phyloP scores from a whole-genome alignment of 2,113 vertebrate genomes.

The Chionis minor region DNA sequence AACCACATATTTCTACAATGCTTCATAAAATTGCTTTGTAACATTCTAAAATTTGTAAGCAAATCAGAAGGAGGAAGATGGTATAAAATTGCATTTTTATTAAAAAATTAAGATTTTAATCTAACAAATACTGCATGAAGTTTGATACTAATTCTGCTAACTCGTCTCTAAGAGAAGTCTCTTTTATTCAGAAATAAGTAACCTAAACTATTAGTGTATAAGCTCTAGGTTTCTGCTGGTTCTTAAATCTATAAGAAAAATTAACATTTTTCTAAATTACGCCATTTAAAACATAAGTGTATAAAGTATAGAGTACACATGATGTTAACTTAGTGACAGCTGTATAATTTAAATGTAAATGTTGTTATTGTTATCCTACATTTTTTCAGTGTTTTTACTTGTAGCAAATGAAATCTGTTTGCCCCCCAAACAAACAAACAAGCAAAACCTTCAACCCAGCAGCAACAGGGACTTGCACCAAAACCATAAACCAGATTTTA shows the following conservation, averaged over 20 bases:
- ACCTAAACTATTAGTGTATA: neutral
- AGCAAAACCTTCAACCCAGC: neutral
- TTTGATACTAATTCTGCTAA: neutral
- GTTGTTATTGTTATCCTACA: neutral
- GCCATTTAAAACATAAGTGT: neutral
- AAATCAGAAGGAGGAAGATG: neutral
- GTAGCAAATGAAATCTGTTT: neutral
- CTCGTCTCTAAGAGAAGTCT: neutral
- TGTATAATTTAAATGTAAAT: neutral
- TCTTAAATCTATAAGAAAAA: neutral
- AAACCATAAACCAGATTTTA: neutral
- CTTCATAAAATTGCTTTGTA: neutral
- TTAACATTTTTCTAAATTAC: neutral
- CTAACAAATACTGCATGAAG: neutral
- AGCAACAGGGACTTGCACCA: neutral
- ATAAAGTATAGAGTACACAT: neutral
- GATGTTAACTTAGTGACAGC: neutral
- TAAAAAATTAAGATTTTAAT: neutral
- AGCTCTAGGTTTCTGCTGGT: neutral
- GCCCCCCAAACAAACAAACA: neutral
- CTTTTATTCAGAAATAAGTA: neutral
- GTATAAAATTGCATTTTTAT: neutral
- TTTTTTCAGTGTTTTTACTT: neutral
- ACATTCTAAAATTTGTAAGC: neutral
- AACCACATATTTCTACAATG: conserved; percentile 15